Conservation (phyloP, 2,113 vertebrate species). For the Albula glossodonta region DNA sequence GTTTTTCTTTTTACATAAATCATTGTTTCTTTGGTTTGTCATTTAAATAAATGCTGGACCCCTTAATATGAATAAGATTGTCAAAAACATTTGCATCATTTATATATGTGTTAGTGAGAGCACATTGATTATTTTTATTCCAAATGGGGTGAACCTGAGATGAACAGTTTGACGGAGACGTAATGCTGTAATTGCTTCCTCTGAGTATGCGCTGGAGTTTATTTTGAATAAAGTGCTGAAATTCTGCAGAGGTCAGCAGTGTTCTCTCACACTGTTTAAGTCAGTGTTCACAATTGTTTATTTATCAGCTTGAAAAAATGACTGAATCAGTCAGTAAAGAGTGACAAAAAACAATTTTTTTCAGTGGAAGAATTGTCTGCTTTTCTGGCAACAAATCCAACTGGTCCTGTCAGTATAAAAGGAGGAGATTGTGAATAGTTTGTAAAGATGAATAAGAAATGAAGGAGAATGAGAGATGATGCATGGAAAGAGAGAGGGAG, state of each 20-base stretch:
- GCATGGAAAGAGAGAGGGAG: slow-evolving; percentile 41
- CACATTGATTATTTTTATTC: background rate
- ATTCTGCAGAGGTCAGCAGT: slow-evolving; percentile 46
- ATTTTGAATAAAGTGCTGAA: slow-evolving; percentile 24
- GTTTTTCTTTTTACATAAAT: no score
- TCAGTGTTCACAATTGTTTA: slow-evolving; percentile 45
- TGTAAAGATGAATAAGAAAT: slow-evolving; percentile 53
- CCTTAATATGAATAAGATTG: no score
- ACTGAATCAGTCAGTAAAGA: slow-evolving; percentile 34
- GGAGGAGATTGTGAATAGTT: slow-evolving; percentile 57
- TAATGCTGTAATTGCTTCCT: background rate
- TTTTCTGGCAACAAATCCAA: slow-evolving; percentile 53
- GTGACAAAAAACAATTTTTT: slow-evolving; percentile 46
- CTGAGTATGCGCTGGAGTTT: background rate
- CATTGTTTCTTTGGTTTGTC: background rate
- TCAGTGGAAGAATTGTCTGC: slow-evolving; percentile 37
- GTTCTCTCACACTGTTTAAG: slow-evolving; percentile 42
- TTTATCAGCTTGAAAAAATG: slow-evolving; percentile 45
- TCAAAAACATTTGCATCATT: background rate
- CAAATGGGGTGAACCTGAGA: background rate
- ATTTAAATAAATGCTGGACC: no score
- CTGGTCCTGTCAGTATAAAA: slow-evolving; percentile 41
- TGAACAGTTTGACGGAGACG: background rate
- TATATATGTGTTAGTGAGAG: background rate
- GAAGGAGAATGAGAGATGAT: slow-evolving; percentile 53